Conservation (phyloP, 2,888 invertebrate genomes). For the Hipparchia sbordonii region DNA sequence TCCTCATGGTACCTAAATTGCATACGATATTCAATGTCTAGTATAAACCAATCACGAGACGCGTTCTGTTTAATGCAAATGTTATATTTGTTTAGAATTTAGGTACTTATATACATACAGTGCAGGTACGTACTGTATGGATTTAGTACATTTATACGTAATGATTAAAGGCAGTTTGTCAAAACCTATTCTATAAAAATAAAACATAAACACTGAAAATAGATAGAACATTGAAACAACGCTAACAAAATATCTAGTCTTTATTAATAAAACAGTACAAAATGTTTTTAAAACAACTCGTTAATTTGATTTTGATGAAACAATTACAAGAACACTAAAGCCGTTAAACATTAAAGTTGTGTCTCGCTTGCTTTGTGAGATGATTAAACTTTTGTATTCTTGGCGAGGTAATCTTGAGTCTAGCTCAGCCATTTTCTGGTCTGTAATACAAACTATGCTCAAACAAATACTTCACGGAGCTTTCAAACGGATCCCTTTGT, state of each 20-base stretch:
- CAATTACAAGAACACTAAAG: conserved; percentile 1
- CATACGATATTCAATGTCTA: background rate
- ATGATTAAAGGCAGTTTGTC: background rate
- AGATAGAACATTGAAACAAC: background rate
- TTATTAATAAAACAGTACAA: background rate
- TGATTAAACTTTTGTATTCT: conserved; percentile 13
- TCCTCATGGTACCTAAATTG: background rate
- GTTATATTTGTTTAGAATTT: too few species aligned
- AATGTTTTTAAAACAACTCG: background rate
- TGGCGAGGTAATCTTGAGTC: background rate
- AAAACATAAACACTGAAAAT: background rate
- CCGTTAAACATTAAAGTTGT: conserved; percentile 1
- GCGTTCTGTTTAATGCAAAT: background rate
- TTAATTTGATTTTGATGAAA: conserved; percentile 8
- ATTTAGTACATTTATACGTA: background rate
- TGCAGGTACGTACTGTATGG: too few species aligned
- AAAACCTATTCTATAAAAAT: background rate
- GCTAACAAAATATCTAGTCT: background rate
- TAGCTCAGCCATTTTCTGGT: background rate
- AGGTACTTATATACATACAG: too few species aligned
- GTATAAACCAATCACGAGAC: background rate
- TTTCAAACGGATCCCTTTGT: background rate
- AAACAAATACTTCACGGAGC: background rate
- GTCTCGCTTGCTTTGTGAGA: conserved; percentile 4
- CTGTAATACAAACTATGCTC: background rate